Evolutionary conservation across 2,888 invertebrate species (phyloP), one percentile per base, ranked within the genome.

Genomic region (Subacronicta megacephala): DNA sequence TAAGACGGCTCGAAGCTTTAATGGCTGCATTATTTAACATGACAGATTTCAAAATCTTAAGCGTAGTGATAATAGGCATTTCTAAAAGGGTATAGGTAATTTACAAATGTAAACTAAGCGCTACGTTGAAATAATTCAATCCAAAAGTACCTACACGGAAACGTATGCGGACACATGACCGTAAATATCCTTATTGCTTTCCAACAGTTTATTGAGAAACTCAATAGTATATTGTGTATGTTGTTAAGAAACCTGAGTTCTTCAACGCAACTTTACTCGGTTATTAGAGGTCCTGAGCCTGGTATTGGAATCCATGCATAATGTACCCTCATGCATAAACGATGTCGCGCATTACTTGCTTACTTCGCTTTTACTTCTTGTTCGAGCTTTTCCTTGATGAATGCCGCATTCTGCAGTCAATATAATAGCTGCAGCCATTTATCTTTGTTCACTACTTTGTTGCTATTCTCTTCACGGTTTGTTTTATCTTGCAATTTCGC

Each of bases 261-360:
- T 75, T 78, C 75, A 79, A 75, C 80, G 79, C 75, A 65, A 76
- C 78, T 82, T 80, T 77, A 78, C 81, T 81, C 76, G 76, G 80
- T 83, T 85, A 86, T 89, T 87, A 89, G 82, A 77, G 75, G 73
- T 74, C 79, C 75, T 67, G 77, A 79, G 78, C 64, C 81, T 79
- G 77, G 83, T 83, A 85, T 86, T 84, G 87, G 86, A 86, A 86
- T 86, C 83, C 89, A 89, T 90, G 88, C 87, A 91, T 90, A 90
- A 91, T 90, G 84, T 82, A 83, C 75, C 76, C 86, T 89, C 89
- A 90, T 91, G 83, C 90, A 91, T 92, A 90, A 83, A 81, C 84
- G 85, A 88, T 87, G 85, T 83, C 82, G 84, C 83, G 78, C 85
- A 83, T 87, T 84, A 85, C 84, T 82, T 77, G 75, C 78, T 69